These are phyloP conservation scores for Tenthredo mesomela DNA, from an alignment of 2,888 invertebrate genomes.

Conservation along the genomic window DNA sequence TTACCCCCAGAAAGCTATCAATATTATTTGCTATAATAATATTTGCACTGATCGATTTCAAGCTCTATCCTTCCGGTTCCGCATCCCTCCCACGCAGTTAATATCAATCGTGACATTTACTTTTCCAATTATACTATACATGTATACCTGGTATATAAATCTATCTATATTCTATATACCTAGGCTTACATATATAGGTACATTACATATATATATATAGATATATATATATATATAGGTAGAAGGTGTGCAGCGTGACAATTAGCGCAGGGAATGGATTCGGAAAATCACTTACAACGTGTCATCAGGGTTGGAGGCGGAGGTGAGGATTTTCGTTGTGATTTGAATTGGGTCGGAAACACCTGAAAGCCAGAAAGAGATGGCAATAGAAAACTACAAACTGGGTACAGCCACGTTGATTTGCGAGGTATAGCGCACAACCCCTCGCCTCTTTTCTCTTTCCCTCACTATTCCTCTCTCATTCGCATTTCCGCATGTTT, in stretches of 20 bases:
- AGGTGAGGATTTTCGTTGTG: neutral
- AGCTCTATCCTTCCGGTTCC: neutral
- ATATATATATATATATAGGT: too few relatives aligned
- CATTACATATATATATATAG: neutral
- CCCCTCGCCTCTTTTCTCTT: neutral
- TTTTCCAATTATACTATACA: neutral
- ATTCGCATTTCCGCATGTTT: neutral
- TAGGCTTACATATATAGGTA: too few relatives aligned
- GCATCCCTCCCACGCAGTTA: neutral
- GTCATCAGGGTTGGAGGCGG: neutral
- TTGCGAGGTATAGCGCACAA: neutral
- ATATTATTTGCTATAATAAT: constrained; percentile 14
- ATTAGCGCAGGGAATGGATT: constrained; percentile 35
- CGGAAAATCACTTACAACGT: constrained; percentile 38
- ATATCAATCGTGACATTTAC: constrained; percentile 14
- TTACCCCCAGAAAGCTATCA: neutral
- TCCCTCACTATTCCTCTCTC: neutral
- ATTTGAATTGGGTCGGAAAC: neutral
- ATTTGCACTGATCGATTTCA: neutral
- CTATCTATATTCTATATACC: neutral
- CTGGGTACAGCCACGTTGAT: neutral
- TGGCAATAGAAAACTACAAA: constrained; percentile 9
- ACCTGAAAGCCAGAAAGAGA: neutral
- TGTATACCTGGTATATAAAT: neutral
- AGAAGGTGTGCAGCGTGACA: constrained; percentile 25